A percentile compares a stretch with the other conserved stretches of the same genome.
These are phyloP conservation scores for Oxyteleia sp. DNA, from an alignment of 2,888 invertebrate genomes.

Conservation along the genomic window DNA sequence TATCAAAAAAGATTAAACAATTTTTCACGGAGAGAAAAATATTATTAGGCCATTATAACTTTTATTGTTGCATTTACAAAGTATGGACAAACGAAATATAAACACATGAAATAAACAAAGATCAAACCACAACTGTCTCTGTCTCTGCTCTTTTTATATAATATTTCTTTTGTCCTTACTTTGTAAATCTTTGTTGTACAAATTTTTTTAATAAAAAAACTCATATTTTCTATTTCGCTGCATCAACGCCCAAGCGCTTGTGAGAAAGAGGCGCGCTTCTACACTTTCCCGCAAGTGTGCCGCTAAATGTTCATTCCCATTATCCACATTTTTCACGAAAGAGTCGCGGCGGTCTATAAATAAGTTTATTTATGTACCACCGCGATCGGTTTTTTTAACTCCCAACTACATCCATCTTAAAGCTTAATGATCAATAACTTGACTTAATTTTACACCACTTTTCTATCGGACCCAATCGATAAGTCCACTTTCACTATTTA, in stretches of 20 bases:
- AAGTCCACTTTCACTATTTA: conserved; percentile 41
- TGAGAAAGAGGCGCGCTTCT: conserved; percentile 7
- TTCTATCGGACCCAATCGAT: conserved; percentile 32
- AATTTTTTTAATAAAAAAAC: background rate
- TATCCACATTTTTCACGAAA: conserved; percentile 20
- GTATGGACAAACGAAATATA: too few relatives aligned
- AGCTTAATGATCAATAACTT: conserved; percentile 38
- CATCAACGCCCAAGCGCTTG: conserved; percentile 2
- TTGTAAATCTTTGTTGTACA: too few relatives aligned
- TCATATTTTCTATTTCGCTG: conserved; percentile 8
- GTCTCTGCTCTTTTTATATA: too few relatives aligned
- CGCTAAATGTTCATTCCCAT: conserved; percentile 29
- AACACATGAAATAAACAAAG: too few relatives aligned
- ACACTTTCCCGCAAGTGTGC: background rate
- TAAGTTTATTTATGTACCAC: conserved; percentile 6
- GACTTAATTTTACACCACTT: conserved; percentile 34
- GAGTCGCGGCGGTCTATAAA: conserved; percentile 14
- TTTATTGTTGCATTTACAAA: too few relatives aligned
- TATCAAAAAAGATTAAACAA: too few relatives aligned
- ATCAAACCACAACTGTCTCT: too few relatives aligned
- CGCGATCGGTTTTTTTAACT: conserved; percentile 17
- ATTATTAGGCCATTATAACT: too few relatives aligned
- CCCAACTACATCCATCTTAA: conserved; percentile 13
- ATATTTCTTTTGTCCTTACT: too few relatives aligned
- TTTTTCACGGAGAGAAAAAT: too few relatives aligned